Percentiles rank a stretch among this genome's conserved stretches.
These are phyloP conservation scores for Neoitamus cyanurus DNA, from an alignment of 2,888 invertebrate species.

Conservation along the genomic window DNA sequence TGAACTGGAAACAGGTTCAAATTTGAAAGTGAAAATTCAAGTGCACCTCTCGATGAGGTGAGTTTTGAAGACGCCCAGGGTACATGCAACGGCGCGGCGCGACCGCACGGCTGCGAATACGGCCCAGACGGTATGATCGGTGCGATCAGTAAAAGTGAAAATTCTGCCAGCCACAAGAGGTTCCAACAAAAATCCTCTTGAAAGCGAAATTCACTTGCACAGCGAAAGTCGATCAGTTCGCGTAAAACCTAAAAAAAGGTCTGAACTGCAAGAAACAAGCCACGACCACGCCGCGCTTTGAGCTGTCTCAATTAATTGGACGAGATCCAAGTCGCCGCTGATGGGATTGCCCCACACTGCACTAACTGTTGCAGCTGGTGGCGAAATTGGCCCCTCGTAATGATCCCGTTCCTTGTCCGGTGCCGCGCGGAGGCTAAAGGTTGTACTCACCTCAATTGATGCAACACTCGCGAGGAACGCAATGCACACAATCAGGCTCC, in stretches of 20 bases:
- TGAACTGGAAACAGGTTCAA: constrained; percentile 31
- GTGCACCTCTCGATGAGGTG: background rate
- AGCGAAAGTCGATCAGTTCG: constrained; percentile 39
- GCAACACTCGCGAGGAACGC: constrained; percentile 9
- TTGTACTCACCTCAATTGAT: constrained; percentile 36
- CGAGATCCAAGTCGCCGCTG: background rate
- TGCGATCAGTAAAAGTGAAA: constrained; percentile 41
- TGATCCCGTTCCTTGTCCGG: background rate
- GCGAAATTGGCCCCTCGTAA: background rate
- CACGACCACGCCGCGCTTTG: background rate
- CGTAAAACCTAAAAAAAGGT: background rate
- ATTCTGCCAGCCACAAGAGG: background rate
- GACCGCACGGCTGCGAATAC: background rate
- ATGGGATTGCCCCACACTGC: background rate
- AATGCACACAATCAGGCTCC: constrained; percentile 24
- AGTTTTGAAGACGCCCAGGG: background rate
- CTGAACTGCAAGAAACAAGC: background rate
- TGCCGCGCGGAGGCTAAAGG: background rate
- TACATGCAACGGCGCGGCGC: background rate
- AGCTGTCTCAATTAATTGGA: constrained; percentile 23
- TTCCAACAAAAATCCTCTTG: constrained; percentile 4
- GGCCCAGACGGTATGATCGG: background rate
- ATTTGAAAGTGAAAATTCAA: constrained; percentile 36
- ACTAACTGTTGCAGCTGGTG: background rate
- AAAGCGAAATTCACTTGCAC: constrained; percentile 4